A percentile compares a stretch with the other conserved stretches of the same genome.
These are phyloP conservation scores for Atopsyche davidsoni DNA, from an alignment of 1,140 invertebrate species.

Conservation along the genomic window DNA sequence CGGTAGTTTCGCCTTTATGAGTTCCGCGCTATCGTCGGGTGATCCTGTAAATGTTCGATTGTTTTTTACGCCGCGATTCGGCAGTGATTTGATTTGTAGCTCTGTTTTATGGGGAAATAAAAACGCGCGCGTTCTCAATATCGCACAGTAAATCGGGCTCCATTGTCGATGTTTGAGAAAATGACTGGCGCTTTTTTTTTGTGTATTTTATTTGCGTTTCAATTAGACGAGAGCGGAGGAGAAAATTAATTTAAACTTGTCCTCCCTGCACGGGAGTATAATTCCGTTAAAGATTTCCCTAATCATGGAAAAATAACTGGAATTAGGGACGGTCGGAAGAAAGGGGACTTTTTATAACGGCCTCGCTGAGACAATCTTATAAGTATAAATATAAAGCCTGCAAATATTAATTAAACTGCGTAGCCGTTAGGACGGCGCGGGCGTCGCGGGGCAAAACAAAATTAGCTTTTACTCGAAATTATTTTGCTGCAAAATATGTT, in stretches of 20 bases:
- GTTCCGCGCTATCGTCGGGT: background rate
- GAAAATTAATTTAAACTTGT: too few relatives aligned
- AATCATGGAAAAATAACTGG: slow-evolving; percentile 26
- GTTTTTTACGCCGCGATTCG: too few relatives aligned
- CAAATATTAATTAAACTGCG: slow-evolving; percentile 28
- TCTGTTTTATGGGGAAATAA: too few relatives aligned
- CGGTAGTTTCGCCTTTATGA: too few relatives aligned
- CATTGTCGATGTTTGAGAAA: too few relatives aligned
- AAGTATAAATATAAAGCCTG: slow-evolving; percentile 27
- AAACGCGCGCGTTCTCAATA: too few relatives aligned
- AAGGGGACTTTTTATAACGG: slow-evolving; percentile 24
- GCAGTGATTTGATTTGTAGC: background rate
- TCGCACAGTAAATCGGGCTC: background rate
- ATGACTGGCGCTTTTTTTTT: too few relatives aligned
- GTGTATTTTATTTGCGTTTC: too few relatives aligned
- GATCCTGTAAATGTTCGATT: background rate
- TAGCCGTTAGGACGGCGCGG: slow-evolving; percentile 4
- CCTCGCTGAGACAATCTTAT: slow-evolving; percentile 24
- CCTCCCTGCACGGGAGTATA: too few relatives aligned
- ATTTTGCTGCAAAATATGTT: too few relatives aligned
- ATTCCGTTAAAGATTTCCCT: slow-evolving; percentile 20
- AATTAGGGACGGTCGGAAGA: slow-evolving; percentile 16
- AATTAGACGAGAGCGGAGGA: too few relatives aligned
- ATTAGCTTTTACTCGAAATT: too few relatives aligned
- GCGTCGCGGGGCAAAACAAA: slow-evolving; percentile 1